Evolutionary conservation across 2,113 vertebrate species (phyloP), one percentile per base, ranked within the genome.

Genomic region (Aythya baeri): DNA sequence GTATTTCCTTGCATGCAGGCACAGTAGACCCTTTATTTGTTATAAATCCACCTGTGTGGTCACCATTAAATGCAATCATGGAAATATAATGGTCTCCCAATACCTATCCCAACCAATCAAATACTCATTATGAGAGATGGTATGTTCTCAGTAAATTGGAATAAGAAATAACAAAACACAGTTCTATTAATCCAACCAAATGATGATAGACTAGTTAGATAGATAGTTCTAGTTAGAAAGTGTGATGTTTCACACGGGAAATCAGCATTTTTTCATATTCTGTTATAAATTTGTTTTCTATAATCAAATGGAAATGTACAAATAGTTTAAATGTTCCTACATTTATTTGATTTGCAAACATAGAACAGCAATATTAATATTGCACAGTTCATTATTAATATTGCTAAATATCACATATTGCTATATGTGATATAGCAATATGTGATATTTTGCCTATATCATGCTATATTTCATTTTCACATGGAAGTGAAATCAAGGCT

Each of bases 131-230:
- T 4, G n/a, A 34, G 36, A 44, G 6, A 36, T 20, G 34, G 16
- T 16, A 17, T 63, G 25, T 38, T 38, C 34, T 63, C 34, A 17
- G 61, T 38, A 63, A 63, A 38, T 27, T 38, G 9, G 72, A 66
- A 25, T 21, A 20, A 29, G 17, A 78, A 66, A 50, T 41, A 63
- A 12, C 5, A n/a, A 58, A 43, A 1, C 7, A 6, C 21, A 50
- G 11, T 31, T 58, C 4, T 13, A 43, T 8, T 32, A 52, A 49
- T 9, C 17, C 25, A 54, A 32, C 2, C 0, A 0, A 36, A 13
- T 27, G 31, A 38, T 13, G 13, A 9, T 13, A 72, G 7, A 31
- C 20, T 34, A 9, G 2, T 31, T 16, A 46, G 46, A 46, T 21
- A 46, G 18, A 46, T 34, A 34, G 8, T 57, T 41, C 20, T 3